Conservation (phyloP, 2,888 invertebrate species). For the Ophonus ardosiacus region DNA sequence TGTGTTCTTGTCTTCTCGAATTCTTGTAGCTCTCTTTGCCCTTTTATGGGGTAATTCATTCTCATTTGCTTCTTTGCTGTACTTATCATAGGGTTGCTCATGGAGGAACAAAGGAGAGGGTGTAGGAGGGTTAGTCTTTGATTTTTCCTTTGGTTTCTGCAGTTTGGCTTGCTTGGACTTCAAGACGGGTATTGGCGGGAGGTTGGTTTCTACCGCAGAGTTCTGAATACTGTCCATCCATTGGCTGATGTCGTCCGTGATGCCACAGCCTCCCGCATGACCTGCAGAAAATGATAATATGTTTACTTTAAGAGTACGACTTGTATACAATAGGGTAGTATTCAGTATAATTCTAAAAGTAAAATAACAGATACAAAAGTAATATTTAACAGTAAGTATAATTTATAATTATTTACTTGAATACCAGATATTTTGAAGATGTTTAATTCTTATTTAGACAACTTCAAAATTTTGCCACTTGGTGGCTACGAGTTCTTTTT, state of each 20-base stretch:
- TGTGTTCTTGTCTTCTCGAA: slow-evolving; percentile 86
- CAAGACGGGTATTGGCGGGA: slow-evolving; percentile 71
- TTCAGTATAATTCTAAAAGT: too few relatives aligned
- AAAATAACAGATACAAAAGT: too few relatives aligned
- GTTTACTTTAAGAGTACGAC: too few relatives aligned
- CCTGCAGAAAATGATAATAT: slow-evolving; percentile 76
- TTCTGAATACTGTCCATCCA: slow-evolving; percentile 96
- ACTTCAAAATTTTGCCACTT: too few relatives aligned
- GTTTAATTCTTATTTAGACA: too few relatives aligned
- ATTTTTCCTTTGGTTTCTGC: slow-evolving; percentile 65
- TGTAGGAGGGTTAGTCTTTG: slow-evolving; percentile 67
- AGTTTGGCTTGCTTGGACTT: slow-evolving; percentile 65
- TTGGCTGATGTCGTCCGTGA: slow-evolving; percentile 90
- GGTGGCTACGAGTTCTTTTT: too few relatives aligned
- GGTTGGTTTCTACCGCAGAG: slow-evolving; percentile 80
- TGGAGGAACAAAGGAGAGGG: slow-evolving; percentile 47
- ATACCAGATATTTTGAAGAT: too few relatives aligned
- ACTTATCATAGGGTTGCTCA: slow-evolving; percentile 83
- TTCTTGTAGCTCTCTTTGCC: slow-evolving; percentile 76
- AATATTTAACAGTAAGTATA: too few relatives aligned
- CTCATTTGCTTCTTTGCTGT: slow-evolving; percentile 86
- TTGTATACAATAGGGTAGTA: too few relatives aligned
- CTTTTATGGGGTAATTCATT: slow-evolving; percentile 66
- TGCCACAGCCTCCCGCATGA: slow-evolving; percentile 91
- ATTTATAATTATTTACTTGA: too few relatives aligned